Evolutionary conservation across 1,140 invertebrate species (phyloP).

Genomic region (Olivierus martensii): DNA sequence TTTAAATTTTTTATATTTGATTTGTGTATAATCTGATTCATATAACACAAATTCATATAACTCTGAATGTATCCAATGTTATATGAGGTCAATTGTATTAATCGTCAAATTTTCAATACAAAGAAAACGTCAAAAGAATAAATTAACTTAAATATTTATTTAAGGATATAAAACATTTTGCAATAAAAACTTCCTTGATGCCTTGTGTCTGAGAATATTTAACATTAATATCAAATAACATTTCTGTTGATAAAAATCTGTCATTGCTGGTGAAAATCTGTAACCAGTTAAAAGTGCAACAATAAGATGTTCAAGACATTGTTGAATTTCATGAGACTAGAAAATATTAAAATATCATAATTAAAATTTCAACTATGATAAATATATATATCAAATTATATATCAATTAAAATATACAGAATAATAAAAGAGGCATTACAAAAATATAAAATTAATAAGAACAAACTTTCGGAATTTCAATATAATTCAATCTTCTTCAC

Average conservation of each 20-base stretch:
- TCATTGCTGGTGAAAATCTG: slow-evolving; percentile 41
- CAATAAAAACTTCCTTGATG: slow-evolving; percentile 46
- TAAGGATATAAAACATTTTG: slow-evolving; percentile 34
- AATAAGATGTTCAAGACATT: slow-evolving; percentile 43
- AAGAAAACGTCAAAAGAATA: background rate
- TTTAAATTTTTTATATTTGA: no score
- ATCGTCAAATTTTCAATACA: background rate
- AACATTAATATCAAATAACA: slow-evolving; percentile 37
- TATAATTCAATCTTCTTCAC: no score
- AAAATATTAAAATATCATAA: slow-evolving; percentile 16
- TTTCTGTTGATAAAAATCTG: slow-evolving; percentile 44
- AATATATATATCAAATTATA: no score
- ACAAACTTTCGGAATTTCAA: no score
- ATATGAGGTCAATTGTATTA: background rate
- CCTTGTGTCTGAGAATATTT: slow-evolving; percentile 36
- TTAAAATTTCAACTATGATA: no score
- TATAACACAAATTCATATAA: no score
- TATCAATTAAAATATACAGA: no score
- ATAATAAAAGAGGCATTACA: no score
- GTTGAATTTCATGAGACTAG: slow-evolving; percentile 42
- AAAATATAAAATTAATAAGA: no score
- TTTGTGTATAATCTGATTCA: no score
- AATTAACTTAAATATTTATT: background rate
- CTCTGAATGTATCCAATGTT: no score
- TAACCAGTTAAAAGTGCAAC: slow-evolving; percentile 42